These are phyloP conservation scores for Callipepla californica DNA, from an alignment of 2,113 vertebrate species.

Conservation along the genomic window DNA sequence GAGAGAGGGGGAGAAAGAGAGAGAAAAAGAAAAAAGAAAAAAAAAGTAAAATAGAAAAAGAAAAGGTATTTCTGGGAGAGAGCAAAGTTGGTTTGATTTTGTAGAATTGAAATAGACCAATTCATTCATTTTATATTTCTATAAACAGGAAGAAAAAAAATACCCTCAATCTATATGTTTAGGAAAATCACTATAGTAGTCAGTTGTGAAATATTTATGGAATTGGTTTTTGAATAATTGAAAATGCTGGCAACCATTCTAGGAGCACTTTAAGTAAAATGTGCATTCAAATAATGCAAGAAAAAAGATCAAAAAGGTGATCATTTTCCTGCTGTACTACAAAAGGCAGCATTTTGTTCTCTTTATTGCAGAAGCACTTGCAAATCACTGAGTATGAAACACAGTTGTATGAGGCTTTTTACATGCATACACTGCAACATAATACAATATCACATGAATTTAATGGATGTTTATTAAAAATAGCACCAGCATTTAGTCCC, in stretches of 20 bases:
- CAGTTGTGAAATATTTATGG: not conserved
- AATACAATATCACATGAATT: not conserved
- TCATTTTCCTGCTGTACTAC: not conserved
- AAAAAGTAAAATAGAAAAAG: not conserved
- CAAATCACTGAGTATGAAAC: not conserved
- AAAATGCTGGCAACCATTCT: not conserved
- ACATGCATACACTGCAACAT: not conserved
- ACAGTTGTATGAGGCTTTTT: not conserved
- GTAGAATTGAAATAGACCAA: not conserved
- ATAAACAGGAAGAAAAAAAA: not conserved
- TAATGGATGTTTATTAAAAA: not conserved
- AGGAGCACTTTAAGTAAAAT: not conserved
- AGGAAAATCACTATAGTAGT: fast-evolving
- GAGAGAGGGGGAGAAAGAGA: too few relatives aligned
- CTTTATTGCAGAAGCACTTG: not conserved
- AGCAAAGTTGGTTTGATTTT: not conserved
- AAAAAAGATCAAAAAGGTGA: not conserved
- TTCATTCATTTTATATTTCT: not conserved
- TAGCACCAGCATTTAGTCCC: not conserved
- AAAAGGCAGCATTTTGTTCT: not conserved
- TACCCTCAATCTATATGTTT: not conserved
- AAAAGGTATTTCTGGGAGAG: not conserved
- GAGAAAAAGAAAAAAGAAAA: not conserved
- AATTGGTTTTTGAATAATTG: not conserved
- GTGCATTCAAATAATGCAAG: not conserved